Evolutionary conservation across 2,797 vertebrate species (phyloP), one percentile per base, ranked within the genome.

Genomic region (Gorsachius magnificus): DNA sequence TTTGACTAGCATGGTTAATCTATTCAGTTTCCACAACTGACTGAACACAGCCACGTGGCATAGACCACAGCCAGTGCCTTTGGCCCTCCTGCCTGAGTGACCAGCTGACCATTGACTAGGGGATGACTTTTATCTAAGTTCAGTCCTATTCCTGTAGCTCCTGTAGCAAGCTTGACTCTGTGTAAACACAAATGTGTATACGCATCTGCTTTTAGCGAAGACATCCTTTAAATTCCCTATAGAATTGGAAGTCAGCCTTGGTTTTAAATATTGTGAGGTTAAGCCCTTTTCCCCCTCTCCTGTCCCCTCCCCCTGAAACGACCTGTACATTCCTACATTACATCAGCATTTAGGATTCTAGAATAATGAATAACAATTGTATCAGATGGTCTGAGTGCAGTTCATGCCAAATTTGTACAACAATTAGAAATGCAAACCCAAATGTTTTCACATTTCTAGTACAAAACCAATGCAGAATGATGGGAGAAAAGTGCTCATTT

Each of bases 371-470:
- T 83, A 93, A 86, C 77, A 93, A 93, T 76, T 94, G 54, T 79
- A 61, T 88, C 36, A 81, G 29, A 91, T 86, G 78, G 70, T 88
- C 70, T 82, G 72, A 60, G 35, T 33, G 22, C 38, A 58, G 28
- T 35, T 78, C 31, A 6, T 51, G 70, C 83, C 83, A 94, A 88
- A 89, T 95, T 90, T n/a, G 2, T 90, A 54, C 46, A 91, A 81
- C 51, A 93, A 94, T 93, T 93, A 92, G 31, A 84, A 84, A 54
- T 36, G 89, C 65, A 96, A 97, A 94, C 13, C 89, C 84, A 97
- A 97, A 96, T 54, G 29, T 72, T 95, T 97, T 97, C 79, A 66
- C 60, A 89, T 95, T 96, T 96, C 86, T 93, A 84, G 85, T 13
- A 77, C 18, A 26, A 78, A 86, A 95, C 68, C 65, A 72, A 54